Conservation (phyloP, 2,797 vertebrate species). For the Botia kubotai region DNA sequence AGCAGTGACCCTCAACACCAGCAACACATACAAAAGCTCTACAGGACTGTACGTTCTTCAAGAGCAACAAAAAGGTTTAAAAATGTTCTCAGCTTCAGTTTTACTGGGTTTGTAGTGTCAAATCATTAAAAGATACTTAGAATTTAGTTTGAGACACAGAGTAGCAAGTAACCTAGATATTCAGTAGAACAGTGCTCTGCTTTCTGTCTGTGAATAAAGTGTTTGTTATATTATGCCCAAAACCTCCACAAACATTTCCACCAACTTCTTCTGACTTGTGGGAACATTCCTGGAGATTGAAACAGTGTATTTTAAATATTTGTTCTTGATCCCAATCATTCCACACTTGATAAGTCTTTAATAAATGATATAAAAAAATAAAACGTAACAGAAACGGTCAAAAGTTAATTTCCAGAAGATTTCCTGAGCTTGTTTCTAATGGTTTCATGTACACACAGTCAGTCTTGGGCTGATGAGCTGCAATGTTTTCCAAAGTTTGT, state of each 20-base stretch:
- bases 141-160: background rate
- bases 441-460: background rate
- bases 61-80: too few species aligned
- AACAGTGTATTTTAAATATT: background rate
- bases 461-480: background rate
- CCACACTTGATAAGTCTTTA: background rate
- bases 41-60: background rate
- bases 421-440: too few species aligned
- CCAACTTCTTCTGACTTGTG: background rate
- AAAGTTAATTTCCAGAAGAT: too few species aligned
- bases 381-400: too few species aligned
- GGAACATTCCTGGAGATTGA: background rate
- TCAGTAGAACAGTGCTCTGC: too few species aligned
- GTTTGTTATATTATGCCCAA: too few species aligned
- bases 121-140: background rate
- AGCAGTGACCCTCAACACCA: background rate
- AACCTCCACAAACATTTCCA: too few species aligned
- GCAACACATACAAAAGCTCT: background rate
- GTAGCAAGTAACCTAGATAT: too few species aligned
- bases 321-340: too few species aligned
- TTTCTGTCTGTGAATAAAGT: too few species aligned
- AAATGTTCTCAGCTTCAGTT: background rate
- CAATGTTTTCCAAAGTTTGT: constrained; percentile 29
- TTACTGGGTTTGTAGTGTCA: too few species aligned
- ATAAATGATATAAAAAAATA: background rate